A percentile compares a stretch with the other conserved stretches of the same genome.
Conservation (phyloP, 2,113 vertebrate genomes). For the Chamaea fasciata region DNA sequence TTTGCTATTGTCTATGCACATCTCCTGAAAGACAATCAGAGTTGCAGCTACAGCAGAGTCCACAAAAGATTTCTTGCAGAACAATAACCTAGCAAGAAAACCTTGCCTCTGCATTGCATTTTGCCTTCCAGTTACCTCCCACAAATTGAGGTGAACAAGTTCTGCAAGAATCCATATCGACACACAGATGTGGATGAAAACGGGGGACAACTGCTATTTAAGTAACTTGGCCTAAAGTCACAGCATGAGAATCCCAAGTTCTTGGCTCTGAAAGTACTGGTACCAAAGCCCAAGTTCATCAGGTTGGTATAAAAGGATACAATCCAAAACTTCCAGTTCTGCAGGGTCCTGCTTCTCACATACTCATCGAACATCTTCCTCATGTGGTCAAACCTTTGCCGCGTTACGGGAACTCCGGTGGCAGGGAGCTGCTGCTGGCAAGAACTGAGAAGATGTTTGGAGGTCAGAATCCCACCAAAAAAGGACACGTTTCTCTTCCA, state of each 20-base stretch:
- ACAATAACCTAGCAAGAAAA: not conserved
- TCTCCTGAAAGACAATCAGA: not conserved
- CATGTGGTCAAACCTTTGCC: slow-evolving; percentile 82
- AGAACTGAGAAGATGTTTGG: slow-evolving; percentile 68
- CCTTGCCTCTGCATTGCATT: not conserved
- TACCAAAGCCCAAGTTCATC: not conserved
- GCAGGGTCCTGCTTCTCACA: slow-evolving; percentile 84
- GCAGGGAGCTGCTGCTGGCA: slow-evolving; percentile 94
- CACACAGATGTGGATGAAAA: not conserved
- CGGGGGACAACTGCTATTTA: not conserved
- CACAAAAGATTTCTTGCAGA: not conserved
- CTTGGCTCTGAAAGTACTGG: not conserved
- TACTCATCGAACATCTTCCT: slow-evolving; percentile 89
- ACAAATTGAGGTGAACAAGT: not conserved
- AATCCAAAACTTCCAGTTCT: slow-evolving; percentile 99
- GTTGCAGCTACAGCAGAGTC: not conserved
- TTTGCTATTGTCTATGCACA: not conserved
- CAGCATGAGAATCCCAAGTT: not conserved
- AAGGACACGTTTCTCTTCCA: not conserved
- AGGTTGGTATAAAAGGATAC: slow-evolving; percentile 82
- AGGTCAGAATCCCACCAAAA: not conserved
- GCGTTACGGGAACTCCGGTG: slow-evolving; percentile 82
- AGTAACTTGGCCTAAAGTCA: not conserved
- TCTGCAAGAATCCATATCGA: not conserved
- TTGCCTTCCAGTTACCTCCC: not conserved